phyloP scores from a whole-genome alignment of 2,797 vertebrate species.

The Paratrypauchen microcephalus region DNA sequence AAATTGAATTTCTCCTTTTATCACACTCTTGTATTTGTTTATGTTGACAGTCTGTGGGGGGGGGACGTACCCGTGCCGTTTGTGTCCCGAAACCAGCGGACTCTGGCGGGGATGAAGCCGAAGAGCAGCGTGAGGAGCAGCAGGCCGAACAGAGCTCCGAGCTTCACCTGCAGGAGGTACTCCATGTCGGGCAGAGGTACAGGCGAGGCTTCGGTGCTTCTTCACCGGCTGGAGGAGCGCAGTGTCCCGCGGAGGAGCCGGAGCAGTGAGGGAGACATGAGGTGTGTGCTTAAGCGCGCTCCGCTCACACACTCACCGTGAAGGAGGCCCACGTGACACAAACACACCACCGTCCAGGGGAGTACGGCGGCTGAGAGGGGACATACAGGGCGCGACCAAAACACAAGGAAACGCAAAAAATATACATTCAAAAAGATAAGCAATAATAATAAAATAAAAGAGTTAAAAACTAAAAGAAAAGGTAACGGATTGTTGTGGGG shows the following conservation, averaged over 20 bases:
- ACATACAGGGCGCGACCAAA: not conserved
- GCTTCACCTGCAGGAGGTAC: conserved; percentile 78
- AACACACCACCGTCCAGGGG: too few relatives aligned
- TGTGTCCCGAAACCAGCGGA: conserved; percentile 75
- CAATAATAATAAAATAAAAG: too few relatives aligned
- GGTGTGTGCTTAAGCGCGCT: too few relatives aligned
- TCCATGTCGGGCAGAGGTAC: conserved; percentile 64
- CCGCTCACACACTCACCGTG: too few relatives aligned
- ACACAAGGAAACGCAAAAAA: not conserved
- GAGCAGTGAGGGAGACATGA: rapidly evolving
- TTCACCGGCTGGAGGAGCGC: not conserved
- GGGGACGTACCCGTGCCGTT: conserved; percentile 73
- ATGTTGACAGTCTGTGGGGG: too few relatives aligned
- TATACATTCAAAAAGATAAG: too few relatives aligned
- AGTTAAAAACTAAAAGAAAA: too few relatives aligned
- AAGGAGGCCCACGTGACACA: too few relatives aligned
- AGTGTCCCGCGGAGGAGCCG: not conserved
- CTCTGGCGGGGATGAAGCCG: conserved; percentile 77
- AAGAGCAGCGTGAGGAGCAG: conserved; percentile 76
- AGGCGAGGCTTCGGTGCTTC: not conserved
- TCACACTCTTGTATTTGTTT: too few relatives aligned
- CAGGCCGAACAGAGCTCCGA: conserved; percentile 75
- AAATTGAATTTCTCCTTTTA: too few relatives aligned
- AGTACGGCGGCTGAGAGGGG: conserved; percentile 30
- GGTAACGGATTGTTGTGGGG: too few relatives aligned